phyloP scores from a whole-genome alignment of 2,113 vertebrate genomes.

The Pelecanoides urinatrix region DNA sequence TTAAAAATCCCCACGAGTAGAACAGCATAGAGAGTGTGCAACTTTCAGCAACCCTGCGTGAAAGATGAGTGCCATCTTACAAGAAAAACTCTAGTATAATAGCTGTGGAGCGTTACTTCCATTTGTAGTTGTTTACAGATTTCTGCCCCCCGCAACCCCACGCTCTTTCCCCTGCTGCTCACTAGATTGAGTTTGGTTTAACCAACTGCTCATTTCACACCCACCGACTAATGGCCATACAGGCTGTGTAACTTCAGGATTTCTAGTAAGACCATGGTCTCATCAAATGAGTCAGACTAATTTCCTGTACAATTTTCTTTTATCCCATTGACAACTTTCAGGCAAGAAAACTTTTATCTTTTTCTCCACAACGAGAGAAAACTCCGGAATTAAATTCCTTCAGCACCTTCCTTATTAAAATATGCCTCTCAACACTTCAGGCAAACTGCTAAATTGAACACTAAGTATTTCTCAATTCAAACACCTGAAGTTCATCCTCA shows the following conservation, averaged over 20 bases:
- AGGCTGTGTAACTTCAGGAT: background rate
- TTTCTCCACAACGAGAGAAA: background rate
- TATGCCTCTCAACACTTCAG: background rate
- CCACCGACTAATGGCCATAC: fast-evolving
- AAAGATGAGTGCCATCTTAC: background rate
- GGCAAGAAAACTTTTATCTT: background rate
- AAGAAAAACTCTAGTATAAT: fast-evolving
- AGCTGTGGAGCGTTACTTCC: background rate
- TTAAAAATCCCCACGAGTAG: background rate
- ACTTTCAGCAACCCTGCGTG: background rate
- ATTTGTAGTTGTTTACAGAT: background rate
- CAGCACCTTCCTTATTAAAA: background rate
- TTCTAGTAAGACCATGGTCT: background rate
- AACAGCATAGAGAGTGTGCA: fast-evolving
- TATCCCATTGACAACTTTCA: background rate
- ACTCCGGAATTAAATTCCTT: background rate
- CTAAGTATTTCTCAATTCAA: background rate
- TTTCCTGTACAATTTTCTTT: background rate
- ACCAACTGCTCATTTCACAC: background rate
- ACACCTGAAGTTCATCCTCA: background rate
- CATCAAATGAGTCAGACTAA: background rate
- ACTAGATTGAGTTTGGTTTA: background rate
- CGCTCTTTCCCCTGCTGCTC: background rate
- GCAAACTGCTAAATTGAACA: background rate
- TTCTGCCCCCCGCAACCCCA: fast-evolving